These are phyloP conservation scores for Gila orcuttii DNA, from an alignment of 2,113 vertebrate species.

Conservation along the genomic window DNA sequence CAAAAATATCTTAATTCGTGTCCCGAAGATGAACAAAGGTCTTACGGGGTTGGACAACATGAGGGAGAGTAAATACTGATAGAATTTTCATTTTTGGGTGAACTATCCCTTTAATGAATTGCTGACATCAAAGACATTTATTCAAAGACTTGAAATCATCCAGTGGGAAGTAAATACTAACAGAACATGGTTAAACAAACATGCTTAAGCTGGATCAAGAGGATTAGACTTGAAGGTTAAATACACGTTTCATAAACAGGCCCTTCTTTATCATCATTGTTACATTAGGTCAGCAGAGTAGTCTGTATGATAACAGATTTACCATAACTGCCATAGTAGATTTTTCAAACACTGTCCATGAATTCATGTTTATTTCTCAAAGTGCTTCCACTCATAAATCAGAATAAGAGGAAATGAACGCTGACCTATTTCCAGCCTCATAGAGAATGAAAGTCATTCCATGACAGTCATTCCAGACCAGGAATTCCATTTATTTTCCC, in stretches of 20 bases:
- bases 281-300: neutral
- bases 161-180: neutral
- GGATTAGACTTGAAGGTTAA: neutral
- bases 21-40: no score
- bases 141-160: neutral
- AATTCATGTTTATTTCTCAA: slow-evolving; percentile 24
- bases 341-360: neutral
- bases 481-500: neutral
- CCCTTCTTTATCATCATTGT: neutral
- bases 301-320: neutral
- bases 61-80: no score
- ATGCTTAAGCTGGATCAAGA: neutral
- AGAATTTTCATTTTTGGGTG: no score
- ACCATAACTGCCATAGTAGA: slow-evolving; percentile 1
- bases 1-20: no score
- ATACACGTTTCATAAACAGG: neutral
- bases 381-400: slow-evolving; percentile 28
- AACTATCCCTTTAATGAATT: no score
- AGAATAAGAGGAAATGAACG: neutral
- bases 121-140: neutral
- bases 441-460: neutral
- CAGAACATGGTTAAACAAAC: neutral
- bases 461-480: neutral
- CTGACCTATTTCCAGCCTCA: neutral
- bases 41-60: no score